These are phyloP conservation scores for Mastomys coucha DNA, from an alignment of 2,113 vertebrate species.

Conservation along the genomic window DNA sequence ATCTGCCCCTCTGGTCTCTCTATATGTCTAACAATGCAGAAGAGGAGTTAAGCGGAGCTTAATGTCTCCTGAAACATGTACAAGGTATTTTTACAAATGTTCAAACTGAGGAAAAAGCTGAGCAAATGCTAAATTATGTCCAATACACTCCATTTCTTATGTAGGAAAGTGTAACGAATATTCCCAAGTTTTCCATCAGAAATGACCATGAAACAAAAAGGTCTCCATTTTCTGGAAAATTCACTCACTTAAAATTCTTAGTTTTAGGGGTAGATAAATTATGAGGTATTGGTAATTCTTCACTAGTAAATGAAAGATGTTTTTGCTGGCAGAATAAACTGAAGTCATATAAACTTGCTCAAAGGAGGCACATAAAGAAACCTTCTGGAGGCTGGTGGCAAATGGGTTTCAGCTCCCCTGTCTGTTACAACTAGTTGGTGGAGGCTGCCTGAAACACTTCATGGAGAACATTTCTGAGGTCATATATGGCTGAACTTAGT, in stretches of 20 bases:
- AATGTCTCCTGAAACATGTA: background rate
- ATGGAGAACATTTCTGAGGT: constrained; percentile 17
- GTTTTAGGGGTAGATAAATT: background rate
- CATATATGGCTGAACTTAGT: background rate
- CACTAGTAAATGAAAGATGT: constrained; percentile 24
- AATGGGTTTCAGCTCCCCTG: background rate
- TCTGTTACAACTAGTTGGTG: background rate
- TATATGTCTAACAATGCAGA: background rate
- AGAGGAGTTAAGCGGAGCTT: background rate
- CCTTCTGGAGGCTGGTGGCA: background rate
- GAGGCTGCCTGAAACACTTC: background rate
- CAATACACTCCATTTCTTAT: constrained; percentile 4
- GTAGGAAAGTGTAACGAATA: background rate
- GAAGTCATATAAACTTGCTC: background rate
- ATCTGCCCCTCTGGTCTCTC: background rate
- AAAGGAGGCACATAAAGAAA: background rate
- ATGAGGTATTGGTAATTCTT: background rate
- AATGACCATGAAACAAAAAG: background rate
- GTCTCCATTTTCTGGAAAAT: constrained; percentile 52
- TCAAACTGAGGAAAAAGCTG: background rate
- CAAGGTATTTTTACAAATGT: constrained; percentile 9
- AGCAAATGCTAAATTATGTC: constrained; percentile 39
- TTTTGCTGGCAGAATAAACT: background rate
- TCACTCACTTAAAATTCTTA: background rate
- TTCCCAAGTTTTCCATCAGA: background rate